Evolutionary conservation across 2,113 vertebrate genomes (phyloP), one percentile per base, ranked within the genome.

Genomic region (Etheostoma spectabile): DNA sequence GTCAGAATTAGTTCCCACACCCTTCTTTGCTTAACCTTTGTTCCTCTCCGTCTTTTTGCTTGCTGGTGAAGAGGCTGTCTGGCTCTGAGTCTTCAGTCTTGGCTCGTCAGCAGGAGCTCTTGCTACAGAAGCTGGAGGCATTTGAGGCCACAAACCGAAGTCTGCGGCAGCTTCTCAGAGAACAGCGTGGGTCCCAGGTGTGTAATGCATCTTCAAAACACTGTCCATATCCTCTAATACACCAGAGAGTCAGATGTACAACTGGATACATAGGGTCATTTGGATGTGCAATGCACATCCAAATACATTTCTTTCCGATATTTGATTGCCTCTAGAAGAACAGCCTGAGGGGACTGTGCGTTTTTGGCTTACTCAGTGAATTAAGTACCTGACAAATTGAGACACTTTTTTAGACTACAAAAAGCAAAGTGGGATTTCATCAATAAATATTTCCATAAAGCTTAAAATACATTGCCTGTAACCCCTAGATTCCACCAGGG

Each of bases 111-210:
- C 97, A 98, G 73, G 96, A 97, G 49, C 94, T 97, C 66, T 92
- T 98, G 84, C 88, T 99, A 12, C 96, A 98, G 91, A 99, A 98
- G 60, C 70, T 99, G 93, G 95, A 95, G 78, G 96, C 95, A 0
- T 98, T 98, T 77, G 97, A 98, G 82, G 93, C 95, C 84, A 97
- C 97, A 35, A 99, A 99, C 92, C 89, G 92, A 69, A 94, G 95
- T 0, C 96, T 99, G 19, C 91, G 96, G n/a, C 95, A 95, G 6
- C 95, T 99, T 33, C 94, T 99, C 30, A 95, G 95, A 80, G 96
- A 97, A 51, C 97, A 97, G 57, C 96, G 96, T 0, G 78, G 65
- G 38, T 91, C 93, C 66, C 96, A 98, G 96, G 97, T 52, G 12
- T 62, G 42, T 70, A 0, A 52, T 0, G 14, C 22, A 24, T 38